phyloP scores from a whole-genome alignment of 2,797 vertebrate genomes.

The Adrianichthys oophorus region DNA sequence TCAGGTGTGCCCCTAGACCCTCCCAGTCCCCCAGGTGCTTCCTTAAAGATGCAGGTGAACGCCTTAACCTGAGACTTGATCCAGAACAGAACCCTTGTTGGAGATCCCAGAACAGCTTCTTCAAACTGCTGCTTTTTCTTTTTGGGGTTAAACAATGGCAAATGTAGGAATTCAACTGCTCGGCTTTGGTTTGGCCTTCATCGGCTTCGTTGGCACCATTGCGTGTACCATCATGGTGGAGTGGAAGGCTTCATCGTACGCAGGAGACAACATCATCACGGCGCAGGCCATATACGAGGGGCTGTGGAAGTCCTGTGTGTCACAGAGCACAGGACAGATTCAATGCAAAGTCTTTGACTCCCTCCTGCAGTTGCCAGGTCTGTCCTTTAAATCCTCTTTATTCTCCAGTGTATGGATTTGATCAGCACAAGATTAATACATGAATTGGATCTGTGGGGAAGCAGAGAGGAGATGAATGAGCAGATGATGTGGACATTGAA shows the following conservation, averaged over 20 bases:
- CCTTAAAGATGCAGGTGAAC: slow-evolving; percentile 41
- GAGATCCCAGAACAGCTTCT: not conserved
- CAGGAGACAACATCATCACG: slow-evolving; percentile 91
- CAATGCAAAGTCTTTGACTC: slow-evolving; percentile 96
- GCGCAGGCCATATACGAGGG: slow-evolving; percentile 93
- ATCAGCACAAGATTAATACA: not conserved
- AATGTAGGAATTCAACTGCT: slow-evolving; percentile 88
- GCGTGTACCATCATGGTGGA: slow-evolving; percentile 88
- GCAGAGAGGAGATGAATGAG: too few species aligned
- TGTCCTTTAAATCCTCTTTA: not conserved
- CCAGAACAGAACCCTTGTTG: slow-evolving; percentile 1
- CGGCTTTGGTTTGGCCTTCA: slow-evolving; percentile 85
- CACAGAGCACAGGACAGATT: slow-evolving; percentile 92
- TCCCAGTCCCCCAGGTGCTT: slow-evolving; percentile 41
- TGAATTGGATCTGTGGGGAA: too few species aligned
- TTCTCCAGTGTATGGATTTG: not conserved
- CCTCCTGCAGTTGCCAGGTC: slow-evolving; percentile 84
- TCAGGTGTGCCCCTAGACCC: slow-evolving; percentile 18
- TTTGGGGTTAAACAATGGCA: slow-evolving; percentile 77
- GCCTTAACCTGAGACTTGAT: not conserved
- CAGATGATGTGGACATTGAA: too few species aligned
- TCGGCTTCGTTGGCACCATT: slow-evolving; percentile 88
- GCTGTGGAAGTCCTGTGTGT: slow-evolving; percentile 89
- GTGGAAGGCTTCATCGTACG: slow-evolving; percentile 92
- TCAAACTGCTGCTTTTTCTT: too few species aligned